Conservation (phyloP, 2,888 invertebrate genomes). For the Ormia ochracea region DNA sequence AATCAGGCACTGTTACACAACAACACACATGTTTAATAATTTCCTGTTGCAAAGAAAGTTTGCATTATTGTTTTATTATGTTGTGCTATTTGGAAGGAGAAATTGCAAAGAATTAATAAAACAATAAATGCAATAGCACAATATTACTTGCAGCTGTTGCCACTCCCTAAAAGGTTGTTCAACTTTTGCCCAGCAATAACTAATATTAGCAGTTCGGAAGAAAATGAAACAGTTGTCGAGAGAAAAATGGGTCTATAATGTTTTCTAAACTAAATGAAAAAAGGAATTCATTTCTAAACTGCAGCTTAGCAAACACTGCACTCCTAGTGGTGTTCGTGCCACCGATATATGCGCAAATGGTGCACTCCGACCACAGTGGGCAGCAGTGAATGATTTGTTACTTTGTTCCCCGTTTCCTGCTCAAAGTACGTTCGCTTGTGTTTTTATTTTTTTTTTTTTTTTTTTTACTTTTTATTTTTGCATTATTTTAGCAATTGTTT, state of each 20-base stretch:
- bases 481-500: slow-evolving; percentile 40
- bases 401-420: background rate
- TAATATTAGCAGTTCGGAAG: slow-evolving; percentile 15
- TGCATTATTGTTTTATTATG: slow-evolving; percentile 11
- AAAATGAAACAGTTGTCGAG: slow-evolving; percentile 24
- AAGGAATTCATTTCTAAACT: background rate
- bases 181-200: slow-evolving; percentile 44
- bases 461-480: no score
- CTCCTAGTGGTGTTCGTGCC: background rate
- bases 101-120: slow-evolving; percentile 40
- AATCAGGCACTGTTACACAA: background rate
- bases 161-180: slow-evolving; percentile 61
- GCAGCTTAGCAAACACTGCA: background rate
- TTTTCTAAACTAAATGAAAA: slow-evolving; percentile 1
- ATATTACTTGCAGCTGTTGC: slow-evolving; percentile 60
- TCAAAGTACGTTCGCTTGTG: background rate
- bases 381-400: slow-evolving; percentile 40
- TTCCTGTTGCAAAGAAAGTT: slow-evolving; percentile 44
- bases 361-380: slow-evolving; percentile 31
- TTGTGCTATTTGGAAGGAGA: slow-evolving; percentile 2
- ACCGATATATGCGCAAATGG: slow-evolving; percentile 17
- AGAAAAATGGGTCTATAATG: slow-evolving; percentile 55
- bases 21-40: slow-evolving; percentile 23
- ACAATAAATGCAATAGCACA: slow-evolving; percentile 52
- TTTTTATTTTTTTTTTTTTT: background rate